Conservation (phyloP, 2,113 vertebrate species). For the Pterophyllum scalare region DNA sequence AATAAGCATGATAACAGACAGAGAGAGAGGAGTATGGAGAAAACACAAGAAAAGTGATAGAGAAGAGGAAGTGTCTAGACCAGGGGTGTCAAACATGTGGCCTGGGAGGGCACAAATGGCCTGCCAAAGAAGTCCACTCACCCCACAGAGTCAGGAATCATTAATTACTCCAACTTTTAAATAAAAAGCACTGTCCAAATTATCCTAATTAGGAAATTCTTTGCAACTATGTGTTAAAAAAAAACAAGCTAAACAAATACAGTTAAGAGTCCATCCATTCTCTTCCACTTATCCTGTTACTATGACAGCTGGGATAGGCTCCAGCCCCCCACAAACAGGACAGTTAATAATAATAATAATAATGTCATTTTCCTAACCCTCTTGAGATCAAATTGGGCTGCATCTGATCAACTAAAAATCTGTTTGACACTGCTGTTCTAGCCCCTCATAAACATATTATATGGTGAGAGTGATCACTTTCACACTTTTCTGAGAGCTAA, state of each 20-base stretch:
- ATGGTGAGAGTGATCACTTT: constrained; percentile 44
- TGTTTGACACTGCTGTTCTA: neutral
- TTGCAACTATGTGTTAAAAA: too few species aligned
- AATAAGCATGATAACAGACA: constrained; percentile 66
- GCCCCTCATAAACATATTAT: constrained; percentile 34
- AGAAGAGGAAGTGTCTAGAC: constrained; percentile 5
- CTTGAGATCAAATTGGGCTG: neutral
- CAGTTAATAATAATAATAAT: too few species aligned
- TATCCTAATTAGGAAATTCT: too few species aligned
- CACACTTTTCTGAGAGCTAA: constrained; percentile 46
- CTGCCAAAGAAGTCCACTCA: neutral
- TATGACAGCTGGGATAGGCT: too few species aligned
- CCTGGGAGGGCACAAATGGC: rapidly evolving
- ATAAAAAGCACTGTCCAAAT: neutral
- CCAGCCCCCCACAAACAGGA: too few species aligned
- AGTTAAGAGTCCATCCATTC: too few species aligned
- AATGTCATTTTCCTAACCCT: neutral
- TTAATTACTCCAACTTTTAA: neutral
- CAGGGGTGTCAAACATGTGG: neutral
- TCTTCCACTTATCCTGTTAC: too few species aligned
- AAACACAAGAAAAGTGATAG: constrained; percentile 20
- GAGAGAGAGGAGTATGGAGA: constrained; percentile 21
- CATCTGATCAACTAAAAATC: neutral
- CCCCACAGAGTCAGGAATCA: neutral
- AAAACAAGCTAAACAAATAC: too few species aligned